These are phyloP conservation scores for Rhodophaea formosa DNA, from an alignment of 2,888 invertebrate genomes.

Conservation along the genomic window DNA sequence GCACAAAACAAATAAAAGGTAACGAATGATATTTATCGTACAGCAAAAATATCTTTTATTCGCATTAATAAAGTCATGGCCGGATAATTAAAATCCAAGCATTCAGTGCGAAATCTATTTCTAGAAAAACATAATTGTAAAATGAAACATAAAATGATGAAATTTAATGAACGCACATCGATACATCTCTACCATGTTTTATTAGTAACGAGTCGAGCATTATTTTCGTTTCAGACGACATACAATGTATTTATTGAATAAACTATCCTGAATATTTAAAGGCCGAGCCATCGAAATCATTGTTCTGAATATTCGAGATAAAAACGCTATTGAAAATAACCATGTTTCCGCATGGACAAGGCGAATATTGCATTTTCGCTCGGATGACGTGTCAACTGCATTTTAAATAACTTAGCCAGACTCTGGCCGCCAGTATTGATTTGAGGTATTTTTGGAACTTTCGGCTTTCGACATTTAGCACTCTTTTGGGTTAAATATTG, in stretches of 20 bases:
- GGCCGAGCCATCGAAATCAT: slow-evolving; percentile 38
- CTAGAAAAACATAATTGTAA: neutral
- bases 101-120: neutral
- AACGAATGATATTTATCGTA: no score
- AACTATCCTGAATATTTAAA: slow-evolving; percentile 43
- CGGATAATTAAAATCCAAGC: neutral
- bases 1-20: no score
- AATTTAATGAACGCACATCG: neutral
- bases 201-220: neutral
- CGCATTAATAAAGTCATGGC: no score
- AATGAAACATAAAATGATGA: neutral
- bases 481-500: neutral
- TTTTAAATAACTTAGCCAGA: slow-evolving; percentile 74
- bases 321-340: slow-evolving; percentile 64
- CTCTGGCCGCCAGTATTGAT: slow-evolving; percentile 55
- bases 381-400: slow-evolving; percentile 75
- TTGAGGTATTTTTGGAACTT: slow-evolving; percentile 53
- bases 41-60: no score
- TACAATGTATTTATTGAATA: slow-evolving; percentile 35
- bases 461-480: slow-evolving; percentile 14
- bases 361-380: slow-evolving; percentile 75
- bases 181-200: neutral
- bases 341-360: slow-evolving; percentile 65
- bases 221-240: slow-evolving; percentile 1
- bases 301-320: slow-evolving; percentile 43